phyloP scores from a whole-genome alignment of 1,140 invertebrate species.

The Leptoteleia sp. region DNA sequence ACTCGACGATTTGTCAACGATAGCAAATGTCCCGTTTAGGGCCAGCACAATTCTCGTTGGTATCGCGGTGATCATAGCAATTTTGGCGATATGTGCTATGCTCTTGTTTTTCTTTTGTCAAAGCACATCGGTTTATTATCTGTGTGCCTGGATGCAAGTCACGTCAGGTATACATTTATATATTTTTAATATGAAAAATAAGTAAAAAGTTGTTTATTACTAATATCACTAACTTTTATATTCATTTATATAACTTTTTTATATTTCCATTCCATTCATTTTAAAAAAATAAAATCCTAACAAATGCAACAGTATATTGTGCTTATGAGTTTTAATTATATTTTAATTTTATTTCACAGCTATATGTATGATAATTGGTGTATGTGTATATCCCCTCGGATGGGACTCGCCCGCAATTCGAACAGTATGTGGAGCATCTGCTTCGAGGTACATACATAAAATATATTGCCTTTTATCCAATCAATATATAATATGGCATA shows the following conservation, averaged over 20 bases:
- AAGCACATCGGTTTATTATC: constrained; percentile 95
- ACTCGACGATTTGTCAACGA: constrained; percentile 91
- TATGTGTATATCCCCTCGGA: constrained; percentile 94
- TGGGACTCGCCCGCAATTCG: constrained; percentile 93
- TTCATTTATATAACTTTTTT: too few species aligned
- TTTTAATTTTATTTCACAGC: constrained; percentile 83
- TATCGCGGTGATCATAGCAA: constrained; percentile 90
- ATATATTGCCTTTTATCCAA: too few species aligned
- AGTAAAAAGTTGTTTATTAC: too few species aligned
- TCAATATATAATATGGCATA: too few species aligned
- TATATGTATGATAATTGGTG: constrained; percentile 89
- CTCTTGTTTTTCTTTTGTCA: constrained; percentile 96
- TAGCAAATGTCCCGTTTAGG: constrained; percentile 90
- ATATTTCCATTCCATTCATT: too few species aligned
- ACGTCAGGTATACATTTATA: too few species aligned
- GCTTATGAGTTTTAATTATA: too few species aligned
- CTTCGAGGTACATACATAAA: constrained; percentile 83
- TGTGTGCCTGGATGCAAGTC: constrained; percentile 97
- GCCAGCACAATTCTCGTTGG: constrained; percentile 94
- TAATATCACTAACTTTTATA: too few species aligned
- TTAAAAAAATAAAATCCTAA: too few species aligned
- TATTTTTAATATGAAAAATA: too few species aligned
- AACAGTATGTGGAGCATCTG: constrained; percentile 91
- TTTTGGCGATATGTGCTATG: constrained; percentile 93
- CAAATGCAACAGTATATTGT: too few species aligned